Evolutionary conservation across 2,888 invertebrate genomes (phyloP).

Genomic region (Caenorhabditis sinica): DNA sequence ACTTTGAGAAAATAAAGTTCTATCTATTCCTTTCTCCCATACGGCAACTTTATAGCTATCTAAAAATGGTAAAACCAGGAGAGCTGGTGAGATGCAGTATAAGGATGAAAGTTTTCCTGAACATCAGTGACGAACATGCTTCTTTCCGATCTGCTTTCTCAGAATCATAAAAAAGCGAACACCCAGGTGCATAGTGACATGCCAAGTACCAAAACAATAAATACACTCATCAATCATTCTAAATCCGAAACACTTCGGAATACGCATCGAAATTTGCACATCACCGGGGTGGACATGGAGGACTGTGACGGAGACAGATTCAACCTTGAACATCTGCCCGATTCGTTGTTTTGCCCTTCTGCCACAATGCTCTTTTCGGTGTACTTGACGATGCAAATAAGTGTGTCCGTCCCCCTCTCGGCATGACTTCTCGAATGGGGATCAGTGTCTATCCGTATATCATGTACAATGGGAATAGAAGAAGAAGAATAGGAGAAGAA

Average conservation of each 20-base stretch:
- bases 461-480: slow-evolving; percentile 18
- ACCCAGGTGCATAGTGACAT: slow-evolving; percentile 7
- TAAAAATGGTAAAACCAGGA: no score
- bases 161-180: no score
- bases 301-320: slow-evolving; percentile 14
- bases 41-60: no score
- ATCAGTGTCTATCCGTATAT: slow-evolving; percentile 46
- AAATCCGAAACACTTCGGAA: slow-evolving; percentile 35
- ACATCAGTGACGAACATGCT: no score
- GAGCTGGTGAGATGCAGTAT: no score
- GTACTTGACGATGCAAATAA: slow-evolving; percentile 61
- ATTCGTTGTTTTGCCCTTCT: slow-evolving; percentile 22
- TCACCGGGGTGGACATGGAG: neutral
- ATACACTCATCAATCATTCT: slow-evolving; percentile 23
- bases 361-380: slow-evolving; percentile 44
- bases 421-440: slow-evolving; percentile 40
- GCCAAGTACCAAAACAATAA: neutral
- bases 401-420: slow-evolving; percentile 19
- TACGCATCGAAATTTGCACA: slow-evolving; percentile 44
- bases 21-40: no score
- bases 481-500: slow-evolving; percentile 2
- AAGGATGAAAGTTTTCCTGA: no score
- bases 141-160: no score
- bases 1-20: no score
- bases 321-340: slow-evolving; percentile 59